phyloP scores from a whole-genome alignment of 35 echinoderm and acorn worm species.

The Strongylocentrotus purpuratus region DNA sequence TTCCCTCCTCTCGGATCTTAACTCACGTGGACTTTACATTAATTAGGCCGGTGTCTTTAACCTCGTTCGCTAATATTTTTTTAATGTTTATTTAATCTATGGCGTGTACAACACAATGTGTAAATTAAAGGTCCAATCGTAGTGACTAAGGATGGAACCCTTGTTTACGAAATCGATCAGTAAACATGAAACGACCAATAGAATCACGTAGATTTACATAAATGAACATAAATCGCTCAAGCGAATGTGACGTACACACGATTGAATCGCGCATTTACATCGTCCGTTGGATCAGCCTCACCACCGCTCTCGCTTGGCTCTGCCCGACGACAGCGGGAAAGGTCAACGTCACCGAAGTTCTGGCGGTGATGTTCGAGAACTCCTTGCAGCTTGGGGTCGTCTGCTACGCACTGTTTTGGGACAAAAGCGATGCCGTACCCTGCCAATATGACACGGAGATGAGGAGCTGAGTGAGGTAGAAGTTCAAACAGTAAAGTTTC shows the following conservation, averaged over 20 bases:
- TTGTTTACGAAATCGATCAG: conserved; percentile 33
- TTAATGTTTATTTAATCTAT: neutral
- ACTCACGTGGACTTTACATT: conserved; percentile 43
- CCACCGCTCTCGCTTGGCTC: neutral
- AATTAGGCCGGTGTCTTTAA: conserved; percentile 7
- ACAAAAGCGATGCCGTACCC: too few species aligned
- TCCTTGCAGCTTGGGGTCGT: neutral
- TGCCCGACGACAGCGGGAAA: neutral
- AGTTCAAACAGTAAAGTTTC: too few species aligned
- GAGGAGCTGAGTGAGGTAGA: too few species aligned
- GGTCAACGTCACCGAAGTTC: neutral
- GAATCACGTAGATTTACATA: conserved; percentile 20
- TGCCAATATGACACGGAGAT: too few species aligned
- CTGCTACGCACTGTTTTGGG: neutral
- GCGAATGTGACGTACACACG: conserved; percentile 9
- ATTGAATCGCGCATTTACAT: conserved; percentile 7
- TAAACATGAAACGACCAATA: conserved; percentile 43
- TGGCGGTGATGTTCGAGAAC: neutral
- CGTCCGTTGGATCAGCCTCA: neutral
- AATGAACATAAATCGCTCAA: conserved; percentile 27
- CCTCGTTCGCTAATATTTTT: conserved; percentile 34
- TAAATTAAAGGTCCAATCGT: neutral
- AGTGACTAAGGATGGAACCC: conserved; percentile 28
- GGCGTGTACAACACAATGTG: neutral
- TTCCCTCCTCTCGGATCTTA: neutral